Conservation (phyloP, 2,888 invertebrate genomes). For the Mimachlamys varia region DNA sequence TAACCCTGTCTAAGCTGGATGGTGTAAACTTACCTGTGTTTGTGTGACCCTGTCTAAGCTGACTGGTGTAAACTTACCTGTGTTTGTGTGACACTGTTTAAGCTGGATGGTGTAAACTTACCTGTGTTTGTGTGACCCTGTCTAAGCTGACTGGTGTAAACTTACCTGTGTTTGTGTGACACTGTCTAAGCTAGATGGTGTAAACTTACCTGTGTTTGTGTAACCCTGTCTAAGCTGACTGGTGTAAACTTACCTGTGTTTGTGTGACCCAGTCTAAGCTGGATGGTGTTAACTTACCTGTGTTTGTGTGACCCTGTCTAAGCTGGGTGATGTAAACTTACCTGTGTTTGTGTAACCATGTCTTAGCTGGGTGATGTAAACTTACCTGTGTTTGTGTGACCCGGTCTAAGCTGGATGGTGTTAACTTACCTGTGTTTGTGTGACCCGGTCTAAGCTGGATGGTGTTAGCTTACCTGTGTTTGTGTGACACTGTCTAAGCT, state of each 20-base stretch:
- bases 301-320: constrained; percentile 8
- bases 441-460: not conserved
- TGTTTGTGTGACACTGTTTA: not conserved
- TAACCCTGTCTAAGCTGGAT: not conserved
- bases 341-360: not conserved
- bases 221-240: not conserved
- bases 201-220: constrained; percentile 30
- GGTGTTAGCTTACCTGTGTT: too few species aligned
- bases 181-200: not conserved
- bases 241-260: too few species aligned
- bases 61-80: too few species aligned
- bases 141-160: not conserved
- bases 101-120: not conserved
- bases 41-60: not conserved
- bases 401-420: not conserved
- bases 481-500: not conserved
- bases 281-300: too few species aligned
- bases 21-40: too few species aligned
- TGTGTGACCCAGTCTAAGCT: not conserved
- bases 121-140: constrained; percentile 11
- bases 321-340: too few species aligned
- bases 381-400: constrained; percentile 22
- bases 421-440: constrained; percentile 30
- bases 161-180: constrained; percentile 22
- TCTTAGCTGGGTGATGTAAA: not conserved